These are phyloP conservation scores for Hydrozoanthus gracilis DNA, from an alignment of 92 coral and sea anemone species.

Conservation along the genomic window DNA sequence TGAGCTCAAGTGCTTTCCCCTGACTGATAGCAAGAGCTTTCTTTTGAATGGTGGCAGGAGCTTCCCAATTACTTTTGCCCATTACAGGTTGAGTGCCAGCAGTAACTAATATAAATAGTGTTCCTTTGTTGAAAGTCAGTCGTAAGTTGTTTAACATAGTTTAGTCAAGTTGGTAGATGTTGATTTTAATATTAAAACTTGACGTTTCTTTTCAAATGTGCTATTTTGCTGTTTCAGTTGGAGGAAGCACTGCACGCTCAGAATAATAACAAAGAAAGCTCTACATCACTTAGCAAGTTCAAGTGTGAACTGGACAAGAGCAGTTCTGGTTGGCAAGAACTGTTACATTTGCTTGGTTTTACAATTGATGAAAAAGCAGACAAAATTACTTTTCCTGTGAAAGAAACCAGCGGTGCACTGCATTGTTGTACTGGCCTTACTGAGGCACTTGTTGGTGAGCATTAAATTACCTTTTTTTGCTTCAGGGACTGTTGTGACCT, in stretches of 20 bases:
- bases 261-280: conserved; percentile 49
- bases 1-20: too few species aligned
- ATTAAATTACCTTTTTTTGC: too few species aligned
- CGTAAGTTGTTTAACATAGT: too few species aligned
- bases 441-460: conserved; percentile 77
- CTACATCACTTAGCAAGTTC: conserved; percentile 43
- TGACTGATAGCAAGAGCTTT: too few species aligned
- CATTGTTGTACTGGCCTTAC: conserved; percentile 74
- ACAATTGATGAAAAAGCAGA: conserved; percentile 57
- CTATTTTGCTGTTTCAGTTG: conserved; percentile 50
- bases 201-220: too few species aligned
- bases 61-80: too few species aligned
- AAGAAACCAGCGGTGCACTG: conserved; percentile 51
- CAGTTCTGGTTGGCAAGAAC: conserved; percentile 65
- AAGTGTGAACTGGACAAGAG: conserved; percentile 48
- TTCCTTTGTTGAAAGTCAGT: too few species aligned
- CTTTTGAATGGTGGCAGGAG: too few species aligned
- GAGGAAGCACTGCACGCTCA: conserved; percentile 63
- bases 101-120: too few species aligned
- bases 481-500: not conserved
- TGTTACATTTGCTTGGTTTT: conserved; percentile 65
- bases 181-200: too few species aligned
- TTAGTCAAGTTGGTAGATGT: too few species aligned
- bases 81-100: too few species aligned
- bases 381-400: conserved; percentile 58